A percentile compares a stretch with the other conserved stretches of the same genome.
Conservation (phyloP, 1,140 invertebrate species). For the Teleopsis dalmanni region DNA sequence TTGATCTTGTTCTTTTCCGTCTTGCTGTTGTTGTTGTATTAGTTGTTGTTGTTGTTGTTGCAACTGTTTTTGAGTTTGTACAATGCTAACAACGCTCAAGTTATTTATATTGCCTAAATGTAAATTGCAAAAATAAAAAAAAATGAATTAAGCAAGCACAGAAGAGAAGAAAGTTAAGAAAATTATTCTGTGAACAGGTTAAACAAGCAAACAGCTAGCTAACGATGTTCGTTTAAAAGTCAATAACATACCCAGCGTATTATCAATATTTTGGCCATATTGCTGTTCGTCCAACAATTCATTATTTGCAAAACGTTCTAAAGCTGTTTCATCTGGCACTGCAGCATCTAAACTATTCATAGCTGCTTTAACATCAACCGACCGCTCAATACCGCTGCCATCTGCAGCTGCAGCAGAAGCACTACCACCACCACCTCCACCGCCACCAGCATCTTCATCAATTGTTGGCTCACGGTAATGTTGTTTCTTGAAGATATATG, state of each 20-base stretch:
- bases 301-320: constrained; percentile 12
- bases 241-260: constrained; percentile 24
- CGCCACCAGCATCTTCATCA: constrained; percentile 36
- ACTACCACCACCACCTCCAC: constrained; percentile 26
- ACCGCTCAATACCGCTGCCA: constrained; percentile 1
- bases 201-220: neutral
- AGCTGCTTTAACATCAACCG: neutral
- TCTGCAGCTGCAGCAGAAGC: constrained; percentile 13
- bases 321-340: constrained; percentile 21
- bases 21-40: constrained; percentile 8
- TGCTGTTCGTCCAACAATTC: constrained; percentile 27
- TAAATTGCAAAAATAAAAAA: neutral
- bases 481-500: constrained; percentile 10
- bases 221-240: neutral
- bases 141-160: neutral
- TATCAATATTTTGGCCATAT: constrained; percentile 32
- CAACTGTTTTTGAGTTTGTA: neutral
- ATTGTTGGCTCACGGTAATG: constrained; percentile 35
- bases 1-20: neutral
- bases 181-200: neutral
- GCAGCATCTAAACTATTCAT: constrained; percentile 6
- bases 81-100: neutral
- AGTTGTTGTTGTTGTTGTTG: constrained; percentile 14
- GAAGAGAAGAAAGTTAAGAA: neutral
- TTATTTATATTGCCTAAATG: neutral